Base-by-base conservation (phyloP, 2,113 vertebrate species). In the Apteryx mantelli region DNA sequence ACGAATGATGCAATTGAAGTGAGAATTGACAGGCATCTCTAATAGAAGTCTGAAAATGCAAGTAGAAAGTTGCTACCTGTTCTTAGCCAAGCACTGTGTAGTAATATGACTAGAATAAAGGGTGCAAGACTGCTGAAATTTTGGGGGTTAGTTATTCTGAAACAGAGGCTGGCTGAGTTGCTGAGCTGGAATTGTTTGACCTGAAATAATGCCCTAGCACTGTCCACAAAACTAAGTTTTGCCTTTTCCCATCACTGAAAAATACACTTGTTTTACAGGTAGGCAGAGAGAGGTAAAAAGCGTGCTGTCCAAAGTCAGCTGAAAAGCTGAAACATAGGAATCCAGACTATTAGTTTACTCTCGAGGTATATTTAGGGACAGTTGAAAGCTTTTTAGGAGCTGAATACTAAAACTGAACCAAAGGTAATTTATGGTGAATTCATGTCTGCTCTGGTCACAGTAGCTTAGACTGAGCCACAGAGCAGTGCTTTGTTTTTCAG, bases 401-500 rank as follows among this genome's bases (percentile, higher is more conserved):
- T 73, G 70, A 40, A 58, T 24, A 38, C 28, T 56, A 38, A 42
- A 14, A 42, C 50, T 55, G 64, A 82, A 36, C 13, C 58, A n/a
- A 8, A 82, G 9, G 38, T 46, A 6, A n/a, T 71, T 46, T 19
- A 30, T 4, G 25, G 40, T 48, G 22, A 44, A 42, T 24, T 58
- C 13, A 19, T 3, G 8, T 6, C 64, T 63, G 38, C 61, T 71
- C 82, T 91, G 6, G 5, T 50, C n/a, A 60, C 46, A 14, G 40
- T 40, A 26, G 63, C 58, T 53, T 28, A n/a, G 26, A 15, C 58
- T 65, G 40, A 85, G 61, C 9, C 9, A 48, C 25, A 74, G 87
- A 77, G 56, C 48, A 91, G 85, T 56, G 55, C 78, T 48, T 38
- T 78, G 64, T 18, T 87, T 87, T 82, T 64, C 65, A 91, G 84